These are phyloP conservation scores for Parambassis ranga DNA, from an alignment of 2,797 vertebrate species.

Conservation along the genomic window DNA sequence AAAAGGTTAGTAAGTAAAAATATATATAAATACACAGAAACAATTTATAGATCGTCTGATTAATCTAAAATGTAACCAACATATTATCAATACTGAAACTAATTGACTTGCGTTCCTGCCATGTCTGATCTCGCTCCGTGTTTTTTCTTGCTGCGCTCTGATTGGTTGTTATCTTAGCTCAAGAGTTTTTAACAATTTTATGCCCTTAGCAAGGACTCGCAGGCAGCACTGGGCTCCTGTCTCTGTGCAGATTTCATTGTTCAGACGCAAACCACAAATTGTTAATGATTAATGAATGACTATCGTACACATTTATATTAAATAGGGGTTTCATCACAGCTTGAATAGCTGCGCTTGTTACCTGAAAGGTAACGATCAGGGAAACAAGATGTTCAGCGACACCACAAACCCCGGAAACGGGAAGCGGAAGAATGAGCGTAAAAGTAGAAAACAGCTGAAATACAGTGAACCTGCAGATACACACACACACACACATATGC, in stretches of 20 bases:
- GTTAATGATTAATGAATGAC: no score
- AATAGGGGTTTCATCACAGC: no score
- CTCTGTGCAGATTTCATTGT: accelerated
- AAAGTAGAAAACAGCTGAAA: not conserved
- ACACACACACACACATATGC: accelerated
- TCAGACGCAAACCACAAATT: accelerated
- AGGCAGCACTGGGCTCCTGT: not conserved
- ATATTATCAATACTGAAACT: not conserved
- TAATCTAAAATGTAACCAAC: no score
- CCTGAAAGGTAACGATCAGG: not conserved
- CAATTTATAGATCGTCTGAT: no score
- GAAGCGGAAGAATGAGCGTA: conserved; percentile 53
- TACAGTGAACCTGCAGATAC: not conserved
- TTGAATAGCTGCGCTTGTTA: no score
- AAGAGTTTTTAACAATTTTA: accelerated
- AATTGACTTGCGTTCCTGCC: not conserved
- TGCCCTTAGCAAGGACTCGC: accelerated
- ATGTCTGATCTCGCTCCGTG: not conserved
- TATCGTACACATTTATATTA: no score
- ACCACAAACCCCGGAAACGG: conserved; percentile 68
- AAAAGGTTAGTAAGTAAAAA: no score
- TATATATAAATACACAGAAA: no score
- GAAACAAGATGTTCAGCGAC: accelerated
- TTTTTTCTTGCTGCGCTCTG: not conserved
- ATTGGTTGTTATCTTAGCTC: conserved; percentile 29